These are phyloP conservation scores for Dermochelys coriacea DNA, from an alignment of 2,797 vertebrate genomes.

Conservation along the genomic window DNA sequence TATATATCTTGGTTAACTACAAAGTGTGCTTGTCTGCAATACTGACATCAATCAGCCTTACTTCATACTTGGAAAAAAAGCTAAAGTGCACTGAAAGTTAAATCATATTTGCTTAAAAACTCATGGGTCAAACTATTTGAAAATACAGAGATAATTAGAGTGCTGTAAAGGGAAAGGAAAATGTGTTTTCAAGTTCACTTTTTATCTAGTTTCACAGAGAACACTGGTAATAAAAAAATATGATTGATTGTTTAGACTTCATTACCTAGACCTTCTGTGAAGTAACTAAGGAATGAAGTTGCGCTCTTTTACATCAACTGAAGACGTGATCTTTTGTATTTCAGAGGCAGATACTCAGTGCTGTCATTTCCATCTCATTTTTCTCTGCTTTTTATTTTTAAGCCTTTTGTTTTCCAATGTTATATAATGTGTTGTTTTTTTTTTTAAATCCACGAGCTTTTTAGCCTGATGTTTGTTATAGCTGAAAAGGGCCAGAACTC, in stretches of 20 bases:
- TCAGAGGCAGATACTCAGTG: background rate
- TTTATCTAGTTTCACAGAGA: background rate
- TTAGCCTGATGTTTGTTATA: background rate
- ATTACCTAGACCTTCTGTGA: background rate
- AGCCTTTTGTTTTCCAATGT: background rate
- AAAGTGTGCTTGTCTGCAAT: background rate
- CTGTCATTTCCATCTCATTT: background rate
- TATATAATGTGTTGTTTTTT: background rate
- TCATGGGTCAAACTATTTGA: background rate
- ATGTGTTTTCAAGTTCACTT: background rate
- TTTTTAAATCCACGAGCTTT: background rate
- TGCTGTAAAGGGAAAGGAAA: background rate
- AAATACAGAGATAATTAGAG: background rate
- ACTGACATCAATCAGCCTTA: constrained; percentile 5
- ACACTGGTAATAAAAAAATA: background rate
- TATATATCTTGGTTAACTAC: background rate
- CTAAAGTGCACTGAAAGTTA: background rate
- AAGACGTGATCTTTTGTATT: background rate
- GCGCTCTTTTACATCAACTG: background rate
- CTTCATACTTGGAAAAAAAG: constrained; percentile 18
- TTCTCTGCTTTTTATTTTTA: background rate
- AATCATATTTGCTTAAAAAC: background rate
- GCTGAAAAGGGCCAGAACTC: background rate
- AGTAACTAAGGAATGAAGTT: constrained; percentile 4
- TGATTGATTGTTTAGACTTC: background rate